These are phyloP conservation scores for Sarcophaga bullata DNA, from an alignment of 1,140 invertebrate species.

Conservation along the genomic window DNA sequence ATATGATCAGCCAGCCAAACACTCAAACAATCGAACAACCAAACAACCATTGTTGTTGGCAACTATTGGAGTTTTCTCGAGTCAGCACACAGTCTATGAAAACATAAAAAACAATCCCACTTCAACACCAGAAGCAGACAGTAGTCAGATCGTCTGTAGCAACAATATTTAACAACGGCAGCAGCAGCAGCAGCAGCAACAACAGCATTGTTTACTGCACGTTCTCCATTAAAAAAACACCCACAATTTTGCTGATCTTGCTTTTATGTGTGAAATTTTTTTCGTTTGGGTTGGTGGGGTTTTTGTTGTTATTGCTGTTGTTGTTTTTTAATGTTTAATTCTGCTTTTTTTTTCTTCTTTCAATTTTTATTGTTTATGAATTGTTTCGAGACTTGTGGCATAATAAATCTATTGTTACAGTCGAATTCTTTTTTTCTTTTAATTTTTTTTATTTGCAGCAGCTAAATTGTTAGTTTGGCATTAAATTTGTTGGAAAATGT, in stretches of 20 bases:
- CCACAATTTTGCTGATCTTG: conserved; percentile 39
- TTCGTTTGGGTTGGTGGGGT: too few species aligned
- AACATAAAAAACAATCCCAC: background rate
- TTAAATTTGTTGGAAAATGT: background rate
- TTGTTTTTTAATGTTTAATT: background rate
- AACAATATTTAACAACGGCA: background rate
- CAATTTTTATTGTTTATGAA: conserved; percentile 4
- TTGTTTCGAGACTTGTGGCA: conserved; percentile 10
- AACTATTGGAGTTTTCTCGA: background rate
- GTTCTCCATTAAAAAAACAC: background rate
- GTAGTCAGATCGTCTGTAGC: background rate
- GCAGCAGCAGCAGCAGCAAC: background rate
- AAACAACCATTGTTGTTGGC: background rate
- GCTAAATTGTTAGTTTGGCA: conserved; percentile 21
- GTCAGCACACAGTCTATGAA: background rate
- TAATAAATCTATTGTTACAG: conserved; percentile 13
- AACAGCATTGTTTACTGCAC: background rate
- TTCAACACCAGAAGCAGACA: conserved; percentile 28
- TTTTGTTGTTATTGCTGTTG: too few species aligned
- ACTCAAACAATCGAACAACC: too few species aligned
- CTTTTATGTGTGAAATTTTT: conserved; percentile 7
- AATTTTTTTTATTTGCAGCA: background rate
- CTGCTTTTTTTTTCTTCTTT: background rate
- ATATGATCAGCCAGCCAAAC: background rate
- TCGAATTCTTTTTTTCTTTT: background rate